Base-by-base conservation (phyloP, 2,797 vertebrate species). In the Salmo trutta region DNA sequence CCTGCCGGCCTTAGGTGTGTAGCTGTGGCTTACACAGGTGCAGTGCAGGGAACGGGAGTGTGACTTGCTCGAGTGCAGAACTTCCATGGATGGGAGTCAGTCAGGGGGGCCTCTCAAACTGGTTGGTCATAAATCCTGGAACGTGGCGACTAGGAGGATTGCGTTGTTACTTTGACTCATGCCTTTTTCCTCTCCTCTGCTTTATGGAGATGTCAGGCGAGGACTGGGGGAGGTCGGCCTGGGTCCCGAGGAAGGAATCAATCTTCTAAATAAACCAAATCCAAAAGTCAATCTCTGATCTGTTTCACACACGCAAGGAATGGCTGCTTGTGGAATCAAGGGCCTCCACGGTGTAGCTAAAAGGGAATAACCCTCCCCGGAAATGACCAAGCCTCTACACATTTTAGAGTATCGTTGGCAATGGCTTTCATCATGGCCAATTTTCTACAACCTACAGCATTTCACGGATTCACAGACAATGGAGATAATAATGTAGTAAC, bases 181-280 rank as follows among this genome's bases (percentile, higher is more conserved):
- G 72, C 54, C n/a, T 64, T 74, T 74, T 62, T 31, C 29, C 72
- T 74, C 56, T 47, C 29, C 54, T 59, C 72, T 77, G 53, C 47
- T 64, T 77, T 71, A 66, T 78, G 71, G 59, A 54, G 77, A 53
- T 78, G 77, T 78, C 54, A 78, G 27, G 17, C 17, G 12, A 41
- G 41, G 77, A 77, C 52, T 3, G 54, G 56, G 41, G 66, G 33
- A 27, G 79, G 77, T 81, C 81, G 65, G 53, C 27, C 27, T 70
- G 78, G 41, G 82, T 90, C 75, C 86, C 79, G 3, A 67, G 73
- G 83, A 90, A 88, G 82, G 72, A 84, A 89, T 91, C 77, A 74
- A 88, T 91, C 83, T 85, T 83, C 67, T 59, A 81, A 88, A 89
- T 84, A 83, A 88, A 87, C 79, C 77, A 74, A 83, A 88, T 79